Evolutionary conservation across 2,113 vertebrate genomes (phyloP).

Genomic region (Boulengeromyrus knoepffleri): DNA sequence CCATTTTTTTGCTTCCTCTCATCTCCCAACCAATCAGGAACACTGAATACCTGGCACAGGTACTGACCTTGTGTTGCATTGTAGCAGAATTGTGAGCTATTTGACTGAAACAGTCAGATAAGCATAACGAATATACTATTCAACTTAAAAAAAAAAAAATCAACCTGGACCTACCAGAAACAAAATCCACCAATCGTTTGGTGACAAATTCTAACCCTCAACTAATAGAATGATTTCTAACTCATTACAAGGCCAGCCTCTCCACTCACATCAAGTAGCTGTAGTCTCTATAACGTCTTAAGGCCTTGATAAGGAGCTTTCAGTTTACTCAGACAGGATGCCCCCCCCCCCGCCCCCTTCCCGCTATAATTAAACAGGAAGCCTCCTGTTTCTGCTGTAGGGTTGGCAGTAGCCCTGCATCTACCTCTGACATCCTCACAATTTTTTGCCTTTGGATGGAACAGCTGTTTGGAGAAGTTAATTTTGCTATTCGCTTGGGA

Average conservation of each 20-base stretch:
- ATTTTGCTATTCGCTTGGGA: not conserved
- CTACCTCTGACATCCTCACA: conserved; percentile 20
- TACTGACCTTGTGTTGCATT: not conserved
- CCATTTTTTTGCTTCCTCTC: no score
- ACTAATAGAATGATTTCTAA: not conserved
- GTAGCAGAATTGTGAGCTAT: not conserved
- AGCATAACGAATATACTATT: not conserved
- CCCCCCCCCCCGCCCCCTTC: not conserved
- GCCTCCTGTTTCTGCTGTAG: not conserved
- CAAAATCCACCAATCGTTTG: not conserved
- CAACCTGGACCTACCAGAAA: not conserved
- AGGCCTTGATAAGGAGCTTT: not conserved
- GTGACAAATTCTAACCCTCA: no score
- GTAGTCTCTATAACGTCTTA: not conserved
- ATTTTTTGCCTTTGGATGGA: conserved; percentile 37
- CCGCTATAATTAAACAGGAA: not conserved
- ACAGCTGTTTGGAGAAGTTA: conserved; percentile 38
- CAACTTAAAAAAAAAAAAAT: not conserved
- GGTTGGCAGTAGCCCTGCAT: conserved; percentile 19
- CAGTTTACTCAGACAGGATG: not conserved
- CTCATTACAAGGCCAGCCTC: not conserved
- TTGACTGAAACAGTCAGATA: not conserved
- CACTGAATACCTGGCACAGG: no score
- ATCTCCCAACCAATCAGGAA: no score
- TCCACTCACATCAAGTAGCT: not conserved